Percentiles rank a stretch among this genome's conserved stretches.
These are phyloP conservation scores for Epizoanthus ramosus DNA, from an alignment of 92 coral and sea anemone genomes.

Conservation along the genomic window DNA sequence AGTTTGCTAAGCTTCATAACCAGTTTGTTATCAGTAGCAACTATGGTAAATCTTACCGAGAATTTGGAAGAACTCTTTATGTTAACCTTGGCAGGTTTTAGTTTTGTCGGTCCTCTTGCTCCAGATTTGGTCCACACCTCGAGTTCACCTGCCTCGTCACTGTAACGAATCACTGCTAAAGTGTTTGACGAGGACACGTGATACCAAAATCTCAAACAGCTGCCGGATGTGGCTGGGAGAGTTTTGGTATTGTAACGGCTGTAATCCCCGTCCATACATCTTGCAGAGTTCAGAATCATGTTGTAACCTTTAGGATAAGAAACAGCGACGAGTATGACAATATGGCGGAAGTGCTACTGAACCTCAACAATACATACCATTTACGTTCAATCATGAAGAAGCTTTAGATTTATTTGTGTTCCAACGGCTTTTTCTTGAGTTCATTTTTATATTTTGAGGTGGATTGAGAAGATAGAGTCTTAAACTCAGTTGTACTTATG, in stretches of 20 bases:
- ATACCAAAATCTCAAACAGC: constrained; percentile 19
- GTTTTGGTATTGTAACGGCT: background rate
- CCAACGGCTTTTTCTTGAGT: too few relatives aligned
- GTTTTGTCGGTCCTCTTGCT: background rate
- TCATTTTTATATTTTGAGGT: too few relatives aligned
- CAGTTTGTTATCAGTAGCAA: too few relatives aligned
- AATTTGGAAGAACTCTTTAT: constrained; percentile 1
- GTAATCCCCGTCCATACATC: background rate
- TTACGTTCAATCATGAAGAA: too few relatives aligned
- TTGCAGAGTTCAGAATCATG: background rate
- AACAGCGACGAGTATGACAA: background rate
- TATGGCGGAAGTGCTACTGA: background rate
- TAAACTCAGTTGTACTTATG: too few relatives aligned
- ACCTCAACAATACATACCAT: background rate
- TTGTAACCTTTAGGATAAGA: background rate
- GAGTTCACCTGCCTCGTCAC: background rate
- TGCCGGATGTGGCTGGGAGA: constrained; percentile 6
- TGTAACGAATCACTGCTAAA: background rate
- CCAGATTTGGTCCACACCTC: constrained; percentile 5
- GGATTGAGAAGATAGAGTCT: too few relatives aligned
- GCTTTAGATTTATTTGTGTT: too few relatives aligned
- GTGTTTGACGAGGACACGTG: background rate
- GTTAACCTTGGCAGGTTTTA: background rate
- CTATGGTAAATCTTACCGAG: background rate
- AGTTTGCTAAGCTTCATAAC: background rate